These are phyloP conservation scores for Eupithecia vulgata DNA, from an alignment of 2,888 invertebrate genomes.

Conservation along the genomic window DNA sequence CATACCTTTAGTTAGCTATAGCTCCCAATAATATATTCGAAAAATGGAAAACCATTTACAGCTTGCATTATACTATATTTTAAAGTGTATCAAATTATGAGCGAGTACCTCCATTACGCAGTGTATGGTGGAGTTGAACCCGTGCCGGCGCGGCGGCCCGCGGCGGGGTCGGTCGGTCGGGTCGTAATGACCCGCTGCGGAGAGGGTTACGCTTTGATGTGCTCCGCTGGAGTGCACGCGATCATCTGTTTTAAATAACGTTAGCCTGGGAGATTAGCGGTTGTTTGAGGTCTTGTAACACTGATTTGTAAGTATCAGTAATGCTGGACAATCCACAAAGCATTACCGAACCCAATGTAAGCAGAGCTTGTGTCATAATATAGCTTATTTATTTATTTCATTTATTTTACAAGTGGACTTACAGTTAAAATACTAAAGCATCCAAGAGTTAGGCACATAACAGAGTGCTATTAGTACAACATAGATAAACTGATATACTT, in stretches of 20 bases:
- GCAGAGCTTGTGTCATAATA: too few species aligned
- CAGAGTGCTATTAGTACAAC: too few species aligned
- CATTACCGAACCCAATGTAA: too few species aligned
- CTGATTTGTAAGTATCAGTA: neutral
- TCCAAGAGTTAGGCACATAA: too few species aligned
- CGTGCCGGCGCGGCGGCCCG: conserved; percentile 10
- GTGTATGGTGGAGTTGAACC: conserved; percentile 29
- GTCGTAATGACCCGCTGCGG: conserved; percentile 32
- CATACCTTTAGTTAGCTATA: neutral
- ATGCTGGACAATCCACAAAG: neutral
- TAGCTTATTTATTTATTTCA: too few species aligned
- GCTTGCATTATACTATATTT: conserved; percentile 11
- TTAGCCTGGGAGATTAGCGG: conserved; percentile 16
- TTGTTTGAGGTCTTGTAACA: neutral
- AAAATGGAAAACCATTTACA: conserved; percentile 20
- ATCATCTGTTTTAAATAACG: conserved; percentile 36
- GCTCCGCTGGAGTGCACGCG: conserved; percentile 29
- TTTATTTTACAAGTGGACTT: too few species aligned
- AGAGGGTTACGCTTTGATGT: conserved; percentile 34
- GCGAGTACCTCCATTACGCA: conserved; percentile 24
- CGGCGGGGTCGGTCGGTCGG: too few species aligned
- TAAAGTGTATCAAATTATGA: conserved; percentile 20
- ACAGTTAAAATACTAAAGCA: too few species aligned
- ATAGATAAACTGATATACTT: too few species aligned
- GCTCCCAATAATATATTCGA: conserved; percentile 9